phyloP scores from a whole-genome alignment of 2,113 vertebrate species.

The Chaetorhynchus papuensis region DNA sequence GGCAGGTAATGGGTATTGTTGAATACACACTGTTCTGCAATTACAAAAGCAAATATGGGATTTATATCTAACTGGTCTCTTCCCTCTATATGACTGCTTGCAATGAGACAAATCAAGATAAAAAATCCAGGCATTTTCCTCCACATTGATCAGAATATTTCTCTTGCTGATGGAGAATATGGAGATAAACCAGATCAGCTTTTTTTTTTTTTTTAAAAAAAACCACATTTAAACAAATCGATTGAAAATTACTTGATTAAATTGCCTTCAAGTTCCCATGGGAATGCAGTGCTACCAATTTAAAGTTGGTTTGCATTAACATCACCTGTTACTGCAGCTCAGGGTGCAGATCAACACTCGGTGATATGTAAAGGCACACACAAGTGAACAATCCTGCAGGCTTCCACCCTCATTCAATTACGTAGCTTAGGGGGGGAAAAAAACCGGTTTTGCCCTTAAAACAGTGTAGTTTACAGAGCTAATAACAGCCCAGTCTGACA shows the following conservation, averaged over 20 bases:
- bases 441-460: background rate
- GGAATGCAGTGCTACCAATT: background rate
- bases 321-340: background rate
- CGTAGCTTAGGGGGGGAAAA: accelerated
- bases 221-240: accelerated
- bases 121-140: background rate
- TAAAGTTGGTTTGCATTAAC: background rate
- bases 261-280: background rate
- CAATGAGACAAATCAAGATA: background rate
- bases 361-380: background rate
- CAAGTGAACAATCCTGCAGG: background rate
- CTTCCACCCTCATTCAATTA: background rate
- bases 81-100: background rate
- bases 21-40: background rate
- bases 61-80: background rate
- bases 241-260: background rate
- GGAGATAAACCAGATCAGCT: background rate
- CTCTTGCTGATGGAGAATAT: background rate
- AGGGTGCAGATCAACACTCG: background rate
- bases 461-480: background rate
- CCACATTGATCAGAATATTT: background rate
- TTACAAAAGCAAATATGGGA: background rate
- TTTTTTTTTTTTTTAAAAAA: background rate
- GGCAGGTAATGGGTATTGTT: background rate
- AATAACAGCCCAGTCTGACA: constrained; percentile 1